phyloP scores from a whole-genome alignment of 2,888 invertebrate genomes.

The Caenorhabditis imperialis region DNA sequence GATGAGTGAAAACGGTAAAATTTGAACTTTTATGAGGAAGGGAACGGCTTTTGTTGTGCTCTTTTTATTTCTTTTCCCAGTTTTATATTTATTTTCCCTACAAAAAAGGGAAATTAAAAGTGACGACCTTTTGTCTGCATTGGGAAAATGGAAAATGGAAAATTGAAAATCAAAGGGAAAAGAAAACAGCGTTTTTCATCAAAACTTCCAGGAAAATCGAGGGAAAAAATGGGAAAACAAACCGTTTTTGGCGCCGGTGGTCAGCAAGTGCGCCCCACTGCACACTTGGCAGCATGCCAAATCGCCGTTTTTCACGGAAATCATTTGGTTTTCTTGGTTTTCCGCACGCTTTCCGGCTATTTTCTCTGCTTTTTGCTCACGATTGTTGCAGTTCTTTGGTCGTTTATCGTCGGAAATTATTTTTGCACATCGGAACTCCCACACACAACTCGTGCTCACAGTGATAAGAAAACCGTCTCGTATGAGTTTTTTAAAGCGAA shows the following conservation, averaged over 20 bases:
- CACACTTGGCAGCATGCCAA: constrained; percentile 35
- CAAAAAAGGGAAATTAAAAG: background rate
- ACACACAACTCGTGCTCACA: no score
- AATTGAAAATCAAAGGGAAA: background rate
- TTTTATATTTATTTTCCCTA: constrained; percentile 5
- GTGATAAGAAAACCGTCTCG: no score
- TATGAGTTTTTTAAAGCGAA: no score
- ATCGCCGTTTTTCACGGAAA: constrained; percentile 27
- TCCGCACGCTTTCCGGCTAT: constrained; percentile 8
- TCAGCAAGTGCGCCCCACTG: constrained; percentile 20
- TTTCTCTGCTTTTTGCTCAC: background rate
- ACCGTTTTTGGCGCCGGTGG: background rate
- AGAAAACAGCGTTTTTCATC: background rate
- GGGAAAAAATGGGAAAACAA: background rate
- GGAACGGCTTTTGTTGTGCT: no score
- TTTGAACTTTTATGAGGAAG: no score
- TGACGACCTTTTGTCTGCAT: constrained; percentile 15
- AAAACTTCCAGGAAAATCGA: background rate
- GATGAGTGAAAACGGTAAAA: no score
- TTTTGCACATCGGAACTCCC: no score
- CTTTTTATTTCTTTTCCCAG: no score
- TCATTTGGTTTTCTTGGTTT: constrained; percentile 23
- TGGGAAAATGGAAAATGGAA: background rate
- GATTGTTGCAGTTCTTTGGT: no score
- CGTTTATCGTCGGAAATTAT: no score